Evolutionary conservation across 2,888 invertebrate genomes (phyloP), one percentile per base, ranked within the genome.

Genomic region (Leptopilina drosophilae): DNA sequence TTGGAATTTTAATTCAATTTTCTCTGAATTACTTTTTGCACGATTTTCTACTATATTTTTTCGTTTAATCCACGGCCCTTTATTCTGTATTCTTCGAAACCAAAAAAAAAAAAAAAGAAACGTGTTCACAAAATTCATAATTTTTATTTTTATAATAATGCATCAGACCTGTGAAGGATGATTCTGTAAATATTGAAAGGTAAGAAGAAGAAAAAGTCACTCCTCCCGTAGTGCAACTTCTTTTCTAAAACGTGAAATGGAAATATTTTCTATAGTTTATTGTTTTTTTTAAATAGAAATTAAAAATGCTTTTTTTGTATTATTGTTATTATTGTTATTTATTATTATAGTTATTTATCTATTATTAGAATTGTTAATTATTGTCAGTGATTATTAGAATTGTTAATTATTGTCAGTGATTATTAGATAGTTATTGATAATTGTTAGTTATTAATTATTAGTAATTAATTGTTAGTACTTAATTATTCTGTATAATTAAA

Each of bases 161-260:
- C 89, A 87, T 88, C 89, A 91, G 91, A 89, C 88, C 89, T 79
- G 85, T 88, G 84, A 90, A 88, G 91, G 91, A 91, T 81, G 88
- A 87, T 85, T 89, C 88, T 84, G 85, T 90, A 85, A 90, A 89
- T 88, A 87, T 91, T 77, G 89, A 91, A 84, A 91, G 91, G 91
- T 91, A 91, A 91, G 91, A 83, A 14, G 56, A 73, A 73, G 46
- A 40, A 20, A 20, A 20, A 73, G 14, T 56, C 14, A 56, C 3
- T 8, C 53, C 53, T 14, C 26, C 53, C 69, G 14, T n/a, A 56
- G 56, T 59, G 62, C 8, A 62, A 8, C n/a, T n/a, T 33, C 15
- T 69, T 53, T 73, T 73, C 12, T n/a, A 56, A 33, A 9, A 49
- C n/a, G 14, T 67, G 49, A 42, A 42, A 33, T 59, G 5, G 14